Evolutionary conservation across 1,140 invertebrate genomes (phyloP).

Genomic region (Rhizoglyphus robini): DNA sequence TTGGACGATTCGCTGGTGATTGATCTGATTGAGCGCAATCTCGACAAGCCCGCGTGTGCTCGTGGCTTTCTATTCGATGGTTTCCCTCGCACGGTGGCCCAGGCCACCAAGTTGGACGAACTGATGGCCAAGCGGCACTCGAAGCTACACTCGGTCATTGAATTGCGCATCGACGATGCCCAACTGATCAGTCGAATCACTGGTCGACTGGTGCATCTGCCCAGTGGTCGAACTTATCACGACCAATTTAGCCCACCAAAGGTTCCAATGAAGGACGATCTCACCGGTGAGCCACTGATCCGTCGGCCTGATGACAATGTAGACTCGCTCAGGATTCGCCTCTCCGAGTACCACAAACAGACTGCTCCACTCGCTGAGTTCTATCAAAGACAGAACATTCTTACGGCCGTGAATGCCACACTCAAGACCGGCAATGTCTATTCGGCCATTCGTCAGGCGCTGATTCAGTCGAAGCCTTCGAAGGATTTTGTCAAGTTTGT

Average conservation of each 20-base stretch:
- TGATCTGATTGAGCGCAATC: conserved; percentile 77
- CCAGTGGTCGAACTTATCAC: conserved; percentile 88
- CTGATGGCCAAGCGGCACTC: conserved; percentile 66
- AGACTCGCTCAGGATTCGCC: conserved; percentile 68
- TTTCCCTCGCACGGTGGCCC: conserved; percentile 81
- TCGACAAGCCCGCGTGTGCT: conserved; percentile 79
- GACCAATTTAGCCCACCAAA: conserved; percentile 92
- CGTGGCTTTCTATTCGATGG: conserved; percentile 93
- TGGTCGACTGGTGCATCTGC: conserved; percentile 72
- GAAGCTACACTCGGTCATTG: conserved; percentile 75
- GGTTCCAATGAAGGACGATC: conserved; percentile 81
- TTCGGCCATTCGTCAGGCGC: conserved; percentile 32
- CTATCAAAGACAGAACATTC: conserved; percentile 45
- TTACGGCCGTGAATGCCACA: conserved; percentile 37
- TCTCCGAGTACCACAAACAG: conserved; percentile 69
- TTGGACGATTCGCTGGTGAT: conserved; percentile 89
- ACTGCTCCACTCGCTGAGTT: conserved; percentile 82
- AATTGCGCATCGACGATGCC: conserved; percentile 83
- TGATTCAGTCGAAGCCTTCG: conserved; percentile 32
- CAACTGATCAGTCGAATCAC: conserved; percentile 83
- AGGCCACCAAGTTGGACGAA: conserved; percentile 77
- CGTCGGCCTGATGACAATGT: conserved; percentile 80
- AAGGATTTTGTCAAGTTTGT: conserved; percentile 31
- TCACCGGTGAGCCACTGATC: conserved; percentile 76
- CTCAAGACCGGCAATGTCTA: conserved; percentile 35